Conservation (phyloP, 2,888 invertebrate species). For the Eurytoma adleriae region DNA sequence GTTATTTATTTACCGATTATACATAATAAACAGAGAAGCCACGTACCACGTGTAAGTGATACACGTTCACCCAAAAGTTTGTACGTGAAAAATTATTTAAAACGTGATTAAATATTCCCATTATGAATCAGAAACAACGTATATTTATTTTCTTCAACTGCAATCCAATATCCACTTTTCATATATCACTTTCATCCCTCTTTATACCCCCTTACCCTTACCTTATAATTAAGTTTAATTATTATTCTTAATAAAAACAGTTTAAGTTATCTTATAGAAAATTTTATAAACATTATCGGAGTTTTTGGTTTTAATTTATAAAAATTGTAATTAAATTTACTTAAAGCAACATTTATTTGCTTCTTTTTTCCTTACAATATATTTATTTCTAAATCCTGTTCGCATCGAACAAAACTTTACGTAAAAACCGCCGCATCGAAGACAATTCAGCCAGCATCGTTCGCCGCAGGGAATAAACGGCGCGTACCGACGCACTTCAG, state of each 20-base stretch:
- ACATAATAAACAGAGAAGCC: slow-evolving; percentile 61
- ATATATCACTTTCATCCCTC: neutral
- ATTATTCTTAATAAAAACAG: neutral
- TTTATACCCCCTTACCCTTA: neutral
- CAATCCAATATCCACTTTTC: neutral
- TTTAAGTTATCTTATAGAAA: too few species aligned
- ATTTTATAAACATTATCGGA: too few species aligned
- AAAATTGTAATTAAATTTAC: too few species aligned
- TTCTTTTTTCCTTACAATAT: too few species aligned
- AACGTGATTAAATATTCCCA: slow-evolving; percentile 73
- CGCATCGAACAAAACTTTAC: too few species aligned
- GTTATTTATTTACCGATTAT: slow-evolving; percentile 74
- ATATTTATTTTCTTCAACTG: neutral
- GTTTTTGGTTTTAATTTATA: too few species aligned
- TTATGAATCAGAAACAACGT: slow-evolving; percentile 61
- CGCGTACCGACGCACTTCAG: too few species aligned
- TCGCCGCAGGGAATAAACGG: too few species aligned
- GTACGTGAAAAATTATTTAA: slow-evolving; percentile 73
- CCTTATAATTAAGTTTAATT: neutral
- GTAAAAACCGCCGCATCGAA: too few species aligned
- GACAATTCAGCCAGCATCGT: too few species aligned
- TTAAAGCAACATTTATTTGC: too few species aligned
- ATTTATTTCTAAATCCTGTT: too few species aligned
- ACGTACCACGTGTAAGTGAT: slow-evolving; percentile 53
- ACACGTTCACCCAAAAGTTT: slow-evolving; percentile 61